phyloP scores from a whole-genome alignment of 2,888 invertebrate species.

The Cynaeus angustus region DNA sequence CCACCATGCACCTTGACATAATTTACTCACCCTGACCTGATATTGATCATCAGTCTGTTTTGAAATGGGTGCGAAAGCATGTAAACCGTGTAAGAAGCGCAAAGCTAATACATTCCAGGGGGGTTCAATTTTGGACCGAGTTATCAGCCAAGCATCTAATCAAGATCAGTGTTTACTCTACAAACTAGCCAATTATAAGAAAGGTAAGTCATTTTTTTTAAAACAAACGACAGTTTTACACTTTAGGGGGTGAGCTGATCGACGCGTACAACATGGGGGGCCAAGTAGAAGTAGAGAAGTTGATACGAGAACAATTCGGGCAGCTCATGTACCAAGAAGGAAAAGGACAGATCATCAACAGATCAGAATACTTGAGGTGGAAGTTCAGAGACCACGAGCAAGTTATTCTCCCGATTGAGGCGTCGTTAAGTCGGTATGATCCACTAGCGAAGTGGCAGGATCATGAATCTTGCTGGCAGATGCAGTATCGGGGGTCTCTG shows the following conservation, averaged over 20 bases:
- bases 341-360: slow-evolving; percentile 87
- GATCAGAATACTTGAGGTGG: slow-evolving; percentile 92
- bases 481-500: slow-evolving; percentile 95
- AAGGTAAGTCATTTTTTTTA: slow-evolving; percentile 73
- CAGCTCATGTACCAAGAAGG: slow-evolving; percentile 92
- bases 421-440: slow-evolving; percentile 88
- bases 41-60: slow-evolving; percentile 54
- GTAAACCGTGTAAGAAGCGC: slow-evolving; percentile 69
- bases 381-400: slow-evolving; percentile 90
- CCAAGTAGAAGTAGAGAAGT: slow-evolving; percentile 86
- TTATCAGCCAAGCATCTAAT: slow-evolving; percentile 90
- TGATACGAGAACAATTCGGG: slow-evolving; percentile 90
- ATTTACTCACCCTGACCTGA: slow-evolving; percentile 60
- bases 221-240: neutral
- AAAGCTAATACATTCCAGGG: slow-evolving; percentile 72
- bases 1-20: slow-evolving; percentile 61
- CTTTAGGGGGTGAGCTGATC: slow-evolving; percentile 85
- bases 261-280: slow-evolving; percentile 92
- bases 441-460: slow-evolving; percentile 91
- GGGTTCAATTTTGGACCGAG: slow-evolving; percentile 90
- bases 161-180: slow-evolving; percentile 91
- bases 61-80: slow-evolving; percentile 71
- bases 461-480: slow-evolving; percentile 97
- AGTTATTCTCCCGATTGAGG: slow-evolving; percentile 91
- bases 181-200: slow-evolving; percentile 91